phyloP scores from a whole-genome alignment of 2,113 vertebrate genomes.

The Tragelaphus scriptus region DNA sequence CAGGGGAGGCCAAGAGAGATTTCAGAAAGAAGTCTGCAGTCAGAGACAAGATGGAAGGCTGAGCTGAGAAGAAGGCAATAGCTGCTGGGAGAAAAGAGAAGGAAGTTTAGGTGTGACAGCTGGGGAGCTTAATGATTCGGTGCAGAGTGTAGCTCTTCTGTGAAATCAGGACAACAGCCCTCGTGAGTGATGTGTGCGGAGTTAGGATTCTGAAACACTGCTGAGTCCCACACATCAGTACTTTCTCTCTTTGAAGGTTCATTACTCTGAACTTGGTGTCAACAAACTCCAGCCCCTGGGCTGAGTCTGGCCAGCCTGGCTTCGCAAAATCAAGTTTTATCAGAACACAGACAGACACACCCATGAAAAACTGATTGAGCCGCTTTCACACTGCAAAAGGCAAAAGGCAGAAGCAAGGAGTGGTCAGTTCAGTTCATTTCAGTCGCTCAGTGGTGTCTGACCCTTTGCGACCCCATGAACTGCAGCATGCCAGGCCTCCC shows the following conservation, averaged over 20 bases:
- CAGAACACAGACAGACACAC: not conserved
- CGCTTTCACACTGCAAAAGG: not conserved
- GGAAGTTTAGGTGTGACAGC: not conserved
- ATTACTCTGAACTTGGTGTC: not conserved
- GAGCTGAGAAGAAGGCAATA: not conserved
- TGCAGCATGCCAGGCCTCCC: no score
- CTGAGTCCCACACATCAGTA: not conserved
- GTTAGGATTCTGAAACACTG: not conserved
- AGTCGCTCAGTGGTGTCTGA: no score
- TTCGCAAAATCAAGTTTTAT: not conserved
- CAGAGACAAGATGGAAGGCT: not conserved
- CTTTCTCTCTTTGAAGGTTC: not conserved
- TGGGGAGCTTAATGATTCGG: not conserved
- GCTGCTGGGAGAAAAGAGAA: not conserved
- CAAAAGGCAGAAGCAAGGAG: not conserved
- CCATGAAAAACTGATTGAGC: not conserved
- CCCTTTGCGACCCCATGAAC: no score
- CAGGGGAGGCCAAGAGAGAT: not conserved
- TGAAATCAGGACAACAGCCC: not conserved
- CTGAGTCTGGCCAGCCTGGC: not conserved
- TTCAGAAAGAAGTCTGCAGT: not conserved
- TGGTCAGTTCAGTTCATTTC: no score
- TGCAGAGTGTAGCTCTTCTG: not conserved
- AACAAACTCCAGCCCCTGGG: not conserved
- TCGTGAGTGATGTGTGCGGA: not conserved